Percentiles rank a stretch among this genome's conserved stretches.
Evolutionary conservation across 2,797 vertebrate species (phyloP).

Genomic region (Aeoliscus strigatus): DNA sequence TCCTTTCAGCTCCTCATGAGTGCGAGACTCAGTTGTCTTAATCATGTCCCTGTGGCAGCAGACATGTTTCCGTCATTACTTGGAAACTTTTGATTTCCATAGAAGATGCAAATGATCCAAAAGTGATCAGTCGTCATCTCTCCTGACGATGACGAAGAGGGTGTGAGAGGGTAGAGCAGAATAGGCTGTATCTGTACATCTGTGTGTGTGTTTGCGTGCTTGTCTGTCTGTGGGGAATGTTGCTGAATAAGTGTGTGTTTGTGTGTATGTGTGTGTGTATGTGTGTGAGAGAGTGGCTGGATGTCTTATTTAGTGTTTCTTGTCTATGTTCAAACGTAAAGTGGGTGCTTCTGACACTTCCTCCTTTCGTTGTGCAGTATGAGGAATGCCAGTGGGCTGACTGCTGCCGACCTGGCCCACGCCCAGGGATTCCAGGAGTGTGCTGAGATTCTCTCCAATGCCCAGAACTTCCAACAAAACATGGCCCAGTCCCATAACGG

Average conservation of each 20-base stretch:
- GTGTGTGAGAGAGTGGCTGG: conserved; percentile 21
- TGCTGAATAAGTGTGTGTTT: no score
- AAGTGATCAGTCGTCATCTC: conserved; percentile 69
- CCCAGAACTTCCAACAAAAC: conserved; percentile 87
- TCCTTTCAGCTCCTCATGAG: conserved; percentile 5
- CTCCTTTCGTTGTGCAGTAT: conserved; percentile 88
- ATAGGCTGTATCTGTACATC: conserved; percentile 59
- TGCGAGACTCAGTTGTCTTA: conserved; percentile 40
- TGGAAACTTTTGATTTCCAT: conserved; percentile 36
- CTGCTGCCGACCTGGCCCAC: conserved; percentile 96
- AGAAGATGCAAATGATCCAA: conserved; percentile 62
- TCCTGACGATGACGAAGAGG: conserved; percentile 65
- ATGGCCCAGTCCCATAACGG: conserved; percentile 81
- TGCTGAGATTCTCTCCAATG: conserved; percentile 93
- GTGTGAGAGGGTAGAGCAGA: conserved; percentile 55
- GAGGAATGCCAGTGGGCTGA: conserved; percentile 99
- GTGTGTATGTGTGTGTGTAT: conserved; percentile 17
- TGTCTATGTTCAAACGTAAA: conserved; percentile 38
- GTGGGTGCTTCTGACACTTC: conserved; percentile 77
- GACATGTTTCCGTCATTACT: conserved; percentile 34
- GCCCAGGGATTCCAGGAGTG: conserved; percentile 98
- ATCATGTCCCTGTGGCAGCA: conserved; percentile 60
- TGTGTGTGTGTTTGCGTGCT: conserved; percentile 18
- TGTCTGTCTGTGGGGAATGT: conserved; percentile 27
- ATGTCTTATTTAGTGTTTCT: conserved; percentile 43